These are phyloP conservation scores for Huso huso DNA, from an alignment of 2,797 vertebrate genomes.

Conservation along the genomic window DNA sequence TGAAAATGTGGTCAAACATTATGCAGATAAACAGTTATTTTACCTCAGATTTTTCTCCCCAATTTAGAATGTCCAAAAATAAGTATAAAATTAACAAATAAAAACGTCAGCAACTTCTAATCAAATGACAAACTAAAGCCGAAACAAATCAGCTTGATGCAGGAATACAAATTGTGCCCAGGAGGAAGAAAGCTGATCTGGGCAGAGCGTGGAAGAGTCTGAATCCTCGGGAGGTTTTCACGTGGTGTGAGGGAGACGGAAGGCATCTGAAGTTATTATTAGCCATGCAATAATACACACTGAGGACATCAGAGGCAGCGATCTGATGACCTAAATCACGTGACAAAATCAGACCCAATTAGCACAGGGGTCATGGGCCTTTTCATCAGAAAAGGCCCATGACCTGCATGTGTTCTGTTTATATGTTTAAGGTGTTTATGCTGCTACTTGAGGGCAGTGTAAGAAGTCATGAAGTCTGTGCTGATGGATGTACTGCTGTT, in stretches of 20 bases:
- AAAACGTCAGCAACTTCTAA: too few relatives aligned
- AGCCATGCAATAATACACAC: constrained; percentile 10
- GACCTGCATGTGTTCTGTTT: too few relatives aligned
- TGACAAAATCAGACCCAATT: background rate
- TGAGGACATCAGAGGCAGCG: background rate
- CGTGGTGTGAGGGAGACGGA: constrained; percentile 16
- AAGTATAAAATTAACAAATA: too few relatives aligned
- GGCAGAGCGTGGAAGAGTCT: constrained; percentile 2
- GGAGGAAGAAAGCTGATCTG: background rate
- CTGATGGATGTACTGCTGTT: too few relatives aligned
- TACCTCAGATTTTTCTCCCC: too few relatives aligned
- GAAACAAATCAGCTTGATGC: background rate
- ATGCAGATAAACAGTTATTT: too few relatives aligned
- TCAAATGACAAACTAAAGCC: too few relatives aligned
- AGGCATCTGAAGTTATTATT: constrained; percentile 45
- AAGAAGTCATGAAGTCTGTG: too few relatives aligned
- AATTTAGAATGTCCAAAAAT: too few relatives aligned
- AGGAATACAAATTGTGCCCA: background rate
- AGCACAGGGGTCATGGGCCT: background rate
- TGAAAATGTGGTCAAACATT: too few relatives aligned
- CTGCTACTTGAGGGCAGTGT: too few relatives aligned
- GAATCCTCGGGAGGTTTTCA: constrained; percentile 12
- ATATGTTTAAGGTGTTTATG: too few relatives aligned
- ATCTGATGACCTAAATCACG: background rate
- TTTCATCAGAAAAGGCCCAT: background rate